Percentiles rank a stretch among this genome's conserved stretches.
Evolutionary conservation across 2,113 vertebrate species (phyloP).

Genomic region (Phoenicopterus ruber): DNA sequence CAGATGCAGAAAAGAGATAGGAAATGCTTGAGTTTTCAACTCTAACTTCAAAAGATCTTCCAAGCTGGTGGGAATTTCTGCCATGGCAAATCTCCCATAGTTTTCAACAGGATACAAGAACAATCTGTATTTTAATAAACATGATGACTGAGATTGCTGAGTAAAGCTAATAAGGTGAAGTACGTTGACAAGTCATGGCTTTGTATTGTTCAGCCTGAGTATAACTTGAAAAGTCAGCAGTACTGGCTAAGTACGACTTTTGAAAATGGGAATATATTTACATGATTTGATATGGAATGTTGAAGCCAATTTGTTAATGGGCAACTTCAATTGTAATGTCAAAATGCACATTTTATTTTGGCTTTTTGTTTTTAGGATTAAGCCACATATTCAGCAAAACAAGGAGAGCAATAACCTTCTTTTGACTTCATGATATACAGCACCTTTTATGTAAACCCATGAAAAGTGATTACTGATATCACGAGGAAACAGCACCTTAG

Average conservation of each 20-base stretch:
- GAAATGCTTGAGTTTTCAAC: background rate
- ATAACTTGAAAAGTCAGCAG: background rate
- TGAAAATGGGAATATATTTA: background rate
- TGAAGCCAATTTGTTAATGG: background rate
- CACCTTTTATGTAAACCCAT: conserved; percentile 21
- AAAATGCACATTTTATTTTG: background rate
- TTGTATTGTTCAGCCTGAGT: background rate
- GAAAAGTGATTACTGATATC: conserved; percentile 22
- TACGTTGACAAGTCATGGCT: background rate
- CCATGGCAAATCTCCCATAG: background rate
- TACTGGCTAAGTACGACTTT: background rate
- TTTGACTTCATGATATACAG: conserved; percentile 38
- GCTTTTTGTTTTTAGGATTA: background rate
- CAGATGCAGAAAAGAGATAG: background rate
- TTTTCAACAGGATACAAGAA: background rate
- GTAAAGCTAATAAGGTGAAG: background rate
- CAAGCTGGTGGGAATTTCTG: background rate
- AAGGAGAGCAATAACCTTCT: conserved; percentile 3
- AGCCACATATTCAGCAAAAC: background rate
- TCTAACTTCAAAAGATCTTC: background rate
- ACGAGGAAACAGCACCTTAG: background rate
- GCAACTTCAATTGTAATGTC: background rate
- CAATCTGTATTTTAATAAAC: background rate
- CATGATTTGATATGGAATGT: background rate
- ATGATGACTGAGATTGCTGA: background rate